Evolutionary conservation across 1,140 invertebrate species (phyloP).

Genomic region (Ceratoteleas bidentatus): DNA sequence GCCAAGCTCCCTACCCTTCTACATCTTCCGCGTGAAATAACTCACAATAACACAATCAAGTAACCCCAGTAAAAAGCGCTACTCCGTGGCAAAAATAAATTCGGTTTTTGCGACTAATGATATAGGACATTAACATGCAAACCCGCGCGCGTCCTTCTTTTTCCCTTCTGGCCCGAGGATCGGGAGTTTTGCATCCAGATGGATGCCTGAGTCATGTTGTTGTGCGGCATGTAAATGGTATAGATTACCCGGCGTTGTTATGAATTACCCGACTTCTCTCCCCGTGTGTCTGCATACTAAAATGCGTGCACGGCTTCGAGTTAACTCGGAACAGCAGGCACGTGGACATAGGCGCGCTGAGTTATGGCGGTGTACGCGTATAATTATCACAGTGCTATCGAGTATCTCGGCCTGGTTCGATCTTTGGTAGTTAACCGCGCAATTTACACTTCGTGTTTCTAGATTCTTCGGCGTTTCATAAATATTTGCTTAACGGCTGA

Average conservation of each 20-base stretch:
- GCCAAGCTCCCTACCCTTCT: too few species aligned
- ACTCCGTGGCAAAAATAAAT: conserved; percentile 33
- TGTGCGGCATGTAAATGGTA: conserved; percentile 53
- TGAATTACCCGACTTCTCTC: conserved; percentile 51
- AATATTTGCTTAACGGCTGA: conserved; percentile 52
- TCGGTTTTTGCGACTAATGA: conserved; percentile 47
- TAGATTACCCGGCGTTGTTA: conserved; percentile 57
- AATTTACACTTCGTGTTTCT: conserved; percentile 57
- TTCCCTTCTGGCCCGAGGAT: conserved; percentile 18
- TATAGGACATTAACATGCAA: conserved; percentile 58
- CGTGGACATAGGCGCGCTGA: conserved; percentile 58
- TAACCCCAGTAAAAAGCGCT: conserved; percentile 14
- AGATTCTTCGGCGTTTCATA: conserved; percentile 52
- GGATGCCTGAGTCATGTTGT: conserved; percentile 45
- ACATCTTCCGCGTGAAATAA: too few species aligned
- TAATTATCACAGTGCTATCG: conserved; percentile 61
- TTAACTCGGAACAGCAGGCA: conserved; percentile 56
- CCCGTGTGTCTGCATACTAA: conserved; percentile 52
- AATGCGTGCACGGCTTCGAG: conserved; percentile 47
- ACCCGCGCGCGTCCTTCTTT: conserved; percentile 27
- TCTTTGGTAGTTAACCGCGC: conserved; percentile 39
- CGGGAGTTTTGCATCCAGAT: conserved; percentile 50
- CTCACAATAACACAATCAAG: conserved; percentile 42
- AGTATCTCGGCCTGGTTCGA: conserved; percentile 35
- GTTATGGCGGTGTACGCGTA: conserved; percentile 48